These are phyloP conservation scores for Cecropterus lyciades DNA, from an alignment of 1,140 invertebrate genomes.

Conservation along the genomic window DNA sequence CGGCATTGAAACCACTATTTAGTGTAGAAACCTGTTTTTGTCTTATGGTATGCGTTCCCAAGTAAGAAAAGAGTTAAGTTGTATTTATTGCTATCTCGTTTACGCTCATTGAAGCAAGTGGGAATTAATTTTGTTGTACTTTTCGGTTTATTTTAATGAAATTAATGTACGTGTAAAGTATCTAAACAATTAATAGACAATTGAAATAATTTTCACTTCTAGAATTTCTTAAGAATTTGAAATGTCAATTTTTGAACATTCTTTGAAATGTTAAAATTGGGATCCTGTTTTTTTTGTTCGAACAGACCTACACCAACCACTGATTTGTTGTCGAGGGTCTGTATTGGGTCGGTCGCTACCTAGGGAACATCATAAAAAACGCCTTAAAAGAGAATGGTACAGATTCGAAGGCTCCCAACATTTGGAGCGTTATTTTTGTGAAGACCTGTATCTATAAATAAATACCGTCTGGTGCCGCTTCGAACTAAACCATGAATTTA, in stretches of 20 bases:
- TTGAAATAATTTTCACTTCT: neutral
- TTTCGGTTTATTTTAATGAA: conserved; percentile 16
- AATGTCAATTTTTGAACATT: neutral
- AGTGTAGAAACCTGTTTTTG: conserved; percentile 76
- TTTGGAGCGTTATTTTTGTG: conserved; percentile 66
- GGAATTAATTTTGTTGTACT: conserved; percentile 27
- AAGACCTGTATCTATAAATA: conserved; percentile 65
- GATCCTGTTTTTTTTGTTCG: conserved; percentile 38
- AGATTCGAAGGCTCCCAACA: conserved; percentile 52
- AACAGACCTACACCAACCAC: conserved; percentile 65
- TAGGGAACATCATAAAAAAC: conserved; percentile 56
- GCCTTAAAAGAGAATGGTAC: conserved; percentile 27
- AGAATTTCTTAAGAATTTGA: neutral
- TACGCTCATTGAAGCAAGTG: conserved; percentile 50
- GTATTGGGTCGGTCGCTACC: conserved; percentile 45
- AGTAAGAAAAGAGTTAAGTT: conserved; percentile 56
- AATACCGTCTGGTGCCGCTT: conserved; percentile 52
- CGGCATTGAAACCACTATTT: conserved; percentile 61
- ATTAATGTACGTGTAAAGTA: neutral
- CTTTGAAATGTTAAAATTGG: conserved; percentile 15
- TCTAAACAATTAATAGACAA: neutral
- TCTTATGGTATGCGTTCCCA: conserved; percentile 69
- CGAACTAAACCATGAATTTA: conserved; percentile 51
- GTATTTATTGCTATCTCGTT: conserved; percentile 59
- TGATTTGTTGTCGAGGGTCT: conserved; percentile 50